phyloP scores from a whole-genome alignment of 2,797 vertebrate species.

The Rhynchotus rufescens region DNA sequence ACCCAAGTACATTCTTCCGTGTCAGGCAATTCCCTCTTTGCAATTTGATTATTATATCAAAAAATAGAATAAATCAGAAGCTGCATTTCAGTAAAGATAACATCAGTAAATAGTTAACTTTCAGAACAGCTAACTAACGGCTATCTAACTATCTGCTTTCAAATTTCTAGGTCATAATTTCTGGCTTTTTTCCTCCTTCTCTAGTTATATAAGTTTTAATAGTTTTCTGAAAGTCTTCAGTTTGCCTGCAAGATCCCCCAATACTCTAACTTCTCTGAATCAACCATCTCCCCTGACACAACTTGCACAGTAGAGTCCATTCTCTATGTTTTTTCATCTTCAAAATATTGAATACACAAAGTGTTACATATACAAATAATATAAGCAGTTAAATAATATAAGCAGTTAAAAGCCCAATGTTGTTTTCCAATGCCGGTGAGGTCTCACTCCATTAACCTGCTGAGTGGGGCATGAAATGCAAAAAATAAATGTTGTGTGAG shows the following conservation, averaged over 20 bases:
- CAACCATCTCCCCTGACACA: background rate
- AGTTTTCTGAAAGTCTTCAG: background rate
- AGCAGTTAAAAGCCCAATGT: background rate
- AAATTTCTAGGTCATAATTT: background rate
- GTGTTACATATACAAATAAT: background rate
- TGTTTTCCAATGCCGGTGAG: background rate
- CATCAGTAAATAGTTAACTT: background rate
- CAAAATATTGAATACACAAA: background rate
- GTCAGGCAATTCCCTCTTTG: background rate
- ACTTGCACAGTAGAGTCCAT: background rate
- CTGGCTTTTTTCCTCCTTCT: background rate
- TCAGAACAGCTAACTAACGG: background rate
- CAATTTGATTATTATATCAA: background rate
- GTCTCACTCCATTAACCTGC: constrained; percentile 5
- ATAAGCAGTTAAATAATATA: background rate
- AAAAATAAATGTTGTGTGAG: constrained; percentile 24
- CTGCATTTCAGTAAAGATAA: background rate
- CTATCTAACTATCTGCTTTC: background rate
- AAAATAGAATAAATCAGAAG: background rate
- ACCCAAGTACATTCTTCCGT: background rate
- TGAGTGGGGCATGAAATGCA: background rate
- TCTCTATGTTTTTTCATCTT: background rate
- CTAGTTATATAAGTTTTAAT: background rate
- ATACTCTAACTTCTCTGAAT: background rate
- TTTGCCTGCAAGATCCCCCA: background rate